A percentile compares a stretch with the other conserved stretches of the same genome.
These are phyloP conservation scores for Deilephila elpenor DNA, from an alignment of 2,888 invertebrate species.

Conservation along the genomic window DNA sequence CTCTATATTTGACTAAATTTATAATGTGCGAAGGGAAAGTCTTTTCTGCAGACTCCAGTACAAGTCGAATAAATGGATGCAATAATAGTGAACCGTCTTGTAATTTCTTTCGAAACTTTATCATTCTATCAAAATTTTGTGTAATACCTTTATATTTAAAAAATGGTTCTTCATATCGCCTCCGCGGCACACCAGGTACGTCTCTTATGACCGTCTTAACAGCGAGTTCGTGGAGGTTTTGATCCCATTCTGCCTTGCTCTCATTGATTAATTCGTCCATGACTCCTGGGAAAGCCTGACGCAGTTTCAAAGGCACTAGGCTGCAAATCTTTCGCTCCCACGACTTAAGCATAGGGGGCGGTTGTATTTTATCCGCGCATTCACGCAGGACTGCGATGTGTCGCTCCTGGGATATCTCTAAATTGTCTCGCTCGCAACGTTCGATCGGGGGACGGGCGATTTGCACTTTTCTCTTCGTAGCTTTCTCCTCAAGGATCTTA, in stretches of 20 bases:
- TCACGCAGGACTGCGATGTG: constrained; percentile 83
- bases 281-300: constrained; percentile 81
- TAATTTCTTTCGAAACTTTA: constrained; percentile 83
- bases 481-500: constrained; percentile 71
- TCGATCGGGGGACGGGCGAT: constrained; percentile 62
- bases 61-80: constrained; percentile 86
- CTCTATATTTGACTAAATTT: constrained; percentile 77
- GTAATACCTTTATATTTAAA: constrained; percentile 87
- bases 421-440: constrained; percentile 71
- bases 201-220: constrained; percentile 87
- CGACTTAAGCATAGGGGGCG: constrained; percentile 85
- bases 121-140: constrained; percentile 83
- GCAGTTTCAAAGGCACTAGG: constrained; percentile 83
- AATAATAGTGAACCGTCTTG: constrained; percentile 84
- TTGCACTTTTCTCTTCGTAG: constrained; percentile 67
- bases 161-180: constrained; percentile 74
- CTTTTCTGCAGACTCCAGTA: constrained; percentile 81
- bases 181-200: constrained; percentile 80
- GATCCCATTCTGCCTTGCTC: constrained; percentile 84
- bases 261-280: constrained; percentile 83
- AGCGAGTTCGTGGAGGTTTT: constrained; percentile 86
- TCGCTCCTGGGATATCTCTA: constrained; percentile 78
- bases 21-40: constrained; percentile 83
- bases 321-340: constrained; percentile 86
- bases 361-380: constrained; percentile 84